Evolutionary conservation across 2,113 vertebrate species (phyloP), one percentile per base, ranked within the genome.

Genomic region (Cryptomyrus ogoouensis): DNA sequence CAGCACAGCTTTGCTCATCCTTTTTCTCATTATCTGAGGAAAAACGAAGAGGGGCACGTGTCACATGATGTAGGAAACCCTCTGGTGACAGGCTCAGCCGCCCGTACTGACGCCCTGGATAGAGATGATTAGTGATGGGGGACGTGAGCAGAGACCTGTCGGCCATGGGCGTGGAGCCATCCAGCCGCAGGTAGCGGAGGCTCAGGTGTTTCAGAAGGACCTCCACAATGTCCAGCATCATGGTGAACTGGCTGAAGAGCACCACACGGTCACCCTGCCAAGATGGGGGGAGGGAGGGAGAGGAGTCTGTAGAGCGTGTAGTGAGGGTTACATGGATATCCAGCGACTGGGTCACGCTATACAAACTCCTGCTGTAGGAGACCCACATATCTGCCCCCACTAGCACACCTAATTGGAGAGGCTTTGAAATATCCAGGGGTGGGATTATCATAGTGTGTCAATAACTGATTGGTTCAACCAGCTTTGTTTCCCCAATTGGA

Each of bases 201-300:
- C 97, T 95, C 31, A 96, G 95, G 87, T 99, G 96, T 87, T 95
- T 97, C 85, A 99, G 92, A 83, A 99, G 96, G 92, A 98, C 95
- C 94, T 99, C 98, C 92, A 99, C 94, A 84, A 99, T 97, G 93
- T 99, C 98, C 93, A 99, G 92, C 96, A 99, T 97, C 98, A 99
- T 99, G 70, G 98, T 99, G 94, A 99, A 99, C 89, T 99, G 98
- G 94, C 98, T 99, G 92, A 99, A 99, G 50, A 99, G 93, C 24
- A 99, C 98, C 92, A 98, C 97, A 94, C 98, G 92, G 92, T 98
- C 96, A 89, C 98, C 98, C 98, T 99, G 93, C 62, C 62, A 35
- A 47, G n/a, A 24, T 0, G 19, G 53, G 53, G 53, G 19, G 87
- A 35, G 62, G 8, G 46, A 62, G 17, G 10, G 35, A 39, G 42